Evolutionary conservation across 2,113 vertebrate species (phyloP).

Genomic region (Micronisus gabar): DNA sequence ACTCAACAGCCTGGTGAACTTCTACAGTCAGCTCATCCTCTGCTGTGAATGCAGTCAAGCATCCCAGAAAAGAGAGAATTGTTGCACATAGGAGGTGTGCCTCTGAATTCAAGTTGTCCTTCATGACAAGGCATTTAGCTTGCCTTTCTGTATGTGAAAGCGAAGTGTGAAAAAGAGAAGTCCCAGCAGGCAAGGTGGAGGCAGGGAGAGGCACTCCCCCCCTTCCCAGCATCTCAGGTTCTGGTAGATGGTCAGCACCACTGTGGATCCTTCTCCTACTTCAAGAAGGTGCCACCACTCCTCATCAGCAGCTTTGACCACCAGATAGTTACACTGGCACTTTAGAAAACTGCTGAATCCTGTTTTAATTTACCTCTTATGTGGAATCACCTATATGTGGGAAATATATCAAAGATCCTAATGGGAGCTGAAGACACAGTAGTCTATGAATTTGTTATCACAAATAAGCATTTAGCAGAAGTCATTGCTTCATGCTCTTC

Average conservation of each 20-base stretch:
- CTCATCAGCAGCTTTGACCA: background rate
- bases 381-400: slow-evolving; percentile 77
- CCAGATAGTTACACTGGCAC: slow-evolving; percentile 5
- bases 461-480: slow-evolving; percentile 72
- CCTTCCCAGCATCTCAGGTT: background rate
- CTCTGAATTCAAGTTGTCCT: background rate
- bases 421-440: slow-evolving; percentile 82
- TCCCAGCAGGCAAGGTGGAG: background rate
- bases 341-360: slow-evolving; percentile 70
- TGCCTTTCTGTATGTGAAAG: background rate
- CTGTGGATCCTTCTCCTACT: background rate
- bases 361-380: slow-evolving; percentile 84
- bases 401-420: slow-evolving; percentile 77
- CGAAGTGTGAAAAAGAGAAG: background rate
- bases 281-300: background rate
- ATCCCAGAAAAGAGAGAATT: background rate
- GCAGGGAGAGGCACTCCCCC: background rate
- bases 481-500: slow-evolving; percentile 73
- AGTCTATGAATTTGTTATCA: slow-evolving; percentile 73
- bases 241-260: background rate
- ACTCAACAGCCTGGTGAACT: background rate
- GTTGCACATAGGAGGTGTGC: background rate
- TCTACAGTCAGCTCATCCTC: background rate
- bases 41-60: background rate
- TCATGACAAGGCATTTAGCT: background rate